Base-by-base conservation (phyloP, 2,888 invertebrate genomes). In the Paralinhomoeus sp. region DNA sequence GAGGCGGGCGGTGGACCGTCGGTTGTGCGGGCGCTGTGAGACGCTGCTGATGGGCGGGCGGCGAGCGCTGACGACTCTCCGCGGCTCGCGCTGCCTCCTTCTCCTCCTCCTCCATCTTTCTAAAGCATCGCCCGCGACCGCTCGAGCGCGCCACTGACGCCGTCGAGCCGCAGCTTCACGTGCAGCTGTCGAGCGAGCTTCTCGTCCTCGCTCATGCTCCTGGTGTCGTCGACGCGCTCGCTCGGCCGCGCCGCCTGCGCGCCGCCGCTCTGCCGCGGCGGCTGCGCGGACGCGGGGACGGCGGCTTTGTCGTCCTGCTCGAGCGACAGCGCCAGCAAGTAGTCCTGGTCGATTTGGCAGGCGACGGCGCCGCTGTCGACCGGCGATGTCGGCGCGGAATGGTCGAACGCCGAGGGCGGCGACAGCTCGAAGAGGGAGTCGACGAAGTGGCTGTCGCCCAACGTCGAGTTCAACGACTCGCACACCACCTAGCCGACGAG, bases 391-490 rank as follows among this genome's bases (percentile, higher is more conserved):
- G 3, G 3, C 9, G 9, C 18, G 3, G 18, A 17, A 17, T 5
- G 3, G 35, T 17, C 35, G 18, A 7, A n/a, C 21, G 20, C 12
- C 20, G 13, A 17, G 40, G 45, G 35, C 38, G 38, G 17, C 31
- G 33, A 50, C 37, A 45, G 48, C 13, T 61, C 54, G 57, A 72
- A 72, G 43, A 60, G 55, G n/a, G 62, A 59, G 53, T 72, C 67
- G 7, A 70, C 67, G 56, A 72, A 72, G 48, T 65, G 60, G 9
- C 67, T 66, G 54, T 70, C 70, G 17, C 71, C 71, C 50, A 71
- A 70, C 18, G 71, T 67, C 47, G 67, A 68, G 45, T 62, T 61
- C 35, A 72, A 56, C 2, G 71, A 69, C 57, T 73, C 72, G 72
- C 72, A 72, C 17, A 73, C 69, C 3, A 71, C 66, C 44, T 62